These are phyloP conservation scores for Cyclura pinguis DNA, from an alignment of 2,797 vertebrate species.

Conservation along the genomic window DNA sequence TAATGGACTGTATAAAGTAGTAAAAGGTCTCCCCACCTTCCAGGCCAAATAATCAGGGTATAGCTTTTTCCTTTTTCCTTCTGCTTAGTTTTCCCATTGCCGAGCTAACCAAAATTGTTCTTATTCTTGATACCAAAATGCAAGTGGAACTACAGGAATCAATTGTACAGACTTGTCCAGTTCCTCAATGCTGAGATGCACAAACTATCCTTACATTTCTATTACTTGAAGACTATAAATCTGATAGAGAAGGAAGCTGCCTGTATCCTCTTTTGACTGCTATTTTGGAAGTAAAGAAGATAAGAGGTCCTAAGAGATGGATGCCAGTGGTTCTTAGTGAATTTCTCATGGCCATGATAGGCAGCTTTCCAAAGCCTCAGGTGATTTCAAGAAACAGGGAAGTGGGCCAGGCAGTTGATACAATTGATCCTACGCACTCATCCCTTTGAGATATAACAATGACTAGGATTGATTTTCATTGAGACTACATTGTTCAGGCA, in stretches of 20 bases:
- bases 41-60: background rate
- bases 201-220: background rate
- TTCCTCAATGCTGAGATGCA: background rate
- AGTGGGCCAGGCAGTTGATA: too few species aligned
- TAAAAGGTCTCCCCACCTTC: background rate
- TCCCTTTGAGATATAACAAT: too few species aligned
- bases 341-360: background rate
- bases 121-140: background rate
- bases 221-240: background rate
- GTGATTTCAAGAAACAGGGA: background rate
- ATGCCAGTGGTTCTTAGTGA: background rate
- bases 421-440: background rate
- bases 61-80: too few species aligned
- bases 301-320: background rate
- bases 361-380: background rate
- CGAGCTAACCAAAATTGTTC: background rate
- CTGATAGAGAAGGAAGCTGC: background rate
- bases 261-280: background rate
- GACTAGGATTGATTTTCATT: too few species aligned
- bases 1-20: background rate
- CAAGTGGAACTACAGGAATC: background rate
- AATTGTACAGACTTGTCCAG: background rate
- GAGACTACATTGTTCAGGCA: background rate
- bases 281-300: background rate
- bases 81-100: constrained; percentile 2